Percentiles rank a stretch among this genome's conserved stretches.
Conservation (phyloP, 2,797 vertebrate genomes). For the Gymnothorax reevesii region DNA sequence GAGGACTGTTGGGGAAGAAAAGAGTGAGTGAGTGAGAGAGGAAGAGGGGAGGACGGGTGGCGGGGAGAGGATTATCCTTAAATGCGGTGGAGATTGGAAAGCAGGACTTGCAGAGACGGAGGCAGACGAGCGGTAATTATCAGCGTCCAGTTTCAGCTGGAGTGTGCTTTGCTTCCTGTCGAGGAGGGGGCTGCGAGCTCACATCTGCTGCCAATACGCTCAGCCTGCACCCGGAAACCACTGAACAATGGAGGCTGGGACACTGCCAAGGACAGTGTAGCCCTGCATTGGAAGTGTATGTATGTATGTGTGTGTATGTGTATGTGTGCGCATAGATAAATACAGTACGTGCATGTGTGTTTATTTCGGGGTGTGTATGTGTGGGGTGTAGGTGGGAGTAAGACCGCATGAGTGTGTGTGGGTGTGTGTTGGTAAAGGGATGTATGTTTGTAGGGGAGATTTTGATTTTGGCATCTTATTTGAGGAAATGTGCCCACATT, state of each 20-base stretch:
- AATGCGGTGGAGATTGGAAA: background rate
- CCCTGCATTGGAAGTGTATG: background rate
- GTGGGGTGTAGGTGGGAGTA: background rate
- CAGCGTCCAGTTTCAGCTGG: background rate
- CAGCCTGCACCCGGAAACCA: conserved; percentile 35
- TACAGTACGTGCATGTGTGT: too few relatives aligned
- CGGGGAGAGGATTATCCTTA: background rate
- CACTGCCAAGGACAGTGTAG: conserved; percentile 1
- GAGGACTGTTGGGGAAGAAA: background rate
- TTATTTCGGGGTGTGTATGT: too few relatives aligned
- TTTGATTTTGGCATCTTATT: background rate
- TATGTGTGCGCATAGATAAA: background rate
- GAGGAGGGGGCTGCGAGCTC: conserved; percentile 20
- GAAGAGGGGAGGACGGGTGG: background rate
- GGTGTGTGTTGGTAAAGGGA: background rate
- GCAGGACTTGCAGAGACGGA: background rate
- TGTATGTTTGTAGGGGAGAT: background rate
- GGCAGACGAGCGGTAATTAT: conserved; percentile 1
- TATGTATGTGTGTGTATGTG: background rate
- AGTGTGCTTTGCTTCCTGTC: conserved; percentile 1
- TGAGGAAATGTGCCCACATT: conserved; percentile 4
- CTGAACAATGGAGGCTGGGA: conserved; percentile 23
- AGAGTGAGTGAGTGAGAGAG: background rate
- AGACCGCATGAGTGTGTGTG: background rate
- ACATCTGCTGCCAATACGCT: conserved; percentile 45